Conservation (phyloP, 2,888 invertebrate species). For the Tachina grossa region DNA sequence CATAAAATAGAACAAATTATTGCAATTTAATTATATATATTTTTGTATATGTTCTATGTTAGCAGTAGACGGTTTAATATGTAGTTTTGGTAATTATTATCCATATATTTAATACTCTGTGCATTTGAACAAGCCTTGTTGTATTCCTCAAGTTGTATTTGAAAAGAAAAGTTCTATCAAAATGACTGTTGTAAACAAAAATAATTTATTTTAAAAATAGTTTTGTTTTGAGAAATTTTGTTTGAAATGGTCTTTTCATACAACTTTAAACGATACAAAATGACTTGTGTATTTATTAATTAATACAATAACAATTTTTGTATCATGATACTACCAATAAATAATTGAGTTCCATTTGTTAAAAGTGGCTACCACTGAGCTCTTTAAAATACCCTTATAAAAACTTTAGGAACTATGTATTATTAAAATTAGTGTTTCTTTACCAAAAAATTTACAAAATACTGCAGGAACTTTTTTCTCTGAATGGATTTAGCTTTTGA, state of each 20-base stretch:
- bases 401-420: constrained; percentile 44
- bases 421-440: neutral
- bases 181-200: too few relatives aligned
- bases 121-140: neutral
- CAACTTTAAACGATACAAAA: too few relatives aligned
- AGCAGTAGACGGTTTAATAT: constrained; percentile 57
- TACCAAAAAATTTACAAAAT: constrained; percentile 86
- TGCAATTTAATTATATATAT: constrained; percentile 6
- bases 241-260: too few relatives aligned
- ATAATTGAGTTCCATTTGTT: constrained; percentile 66
- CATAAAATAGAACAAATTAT: constrained; percentile 11
- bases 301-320: neutral
- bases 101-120: constrained; percentile 31
- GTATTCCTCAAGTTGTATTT: too few relatives aligned
- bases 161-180: too few relatives aligned
- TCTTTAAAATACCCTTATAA: constrained; percentile 1
- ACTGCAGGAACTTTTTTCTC: constrained; percentile 95
- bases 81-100: constrained; percentile 29
- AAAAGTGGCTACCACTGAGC: neutral
- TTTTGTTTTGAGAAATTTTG: too few relatives aligned
- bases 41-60: constrained; percentile 11
- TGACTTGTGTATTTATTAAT: too few relatives aligned
- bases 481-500: constrained; percentile 97
- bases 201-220: too few relatives aligned
- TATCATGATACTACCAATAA: constrained; percentile 52